A percentile compares a stretch with the other conserved stretches of the same genome.
Evolutionary conservation across 1,140 invertebrate species (phyloP).

Genomic region (Liolophura sinensis): DNA sequence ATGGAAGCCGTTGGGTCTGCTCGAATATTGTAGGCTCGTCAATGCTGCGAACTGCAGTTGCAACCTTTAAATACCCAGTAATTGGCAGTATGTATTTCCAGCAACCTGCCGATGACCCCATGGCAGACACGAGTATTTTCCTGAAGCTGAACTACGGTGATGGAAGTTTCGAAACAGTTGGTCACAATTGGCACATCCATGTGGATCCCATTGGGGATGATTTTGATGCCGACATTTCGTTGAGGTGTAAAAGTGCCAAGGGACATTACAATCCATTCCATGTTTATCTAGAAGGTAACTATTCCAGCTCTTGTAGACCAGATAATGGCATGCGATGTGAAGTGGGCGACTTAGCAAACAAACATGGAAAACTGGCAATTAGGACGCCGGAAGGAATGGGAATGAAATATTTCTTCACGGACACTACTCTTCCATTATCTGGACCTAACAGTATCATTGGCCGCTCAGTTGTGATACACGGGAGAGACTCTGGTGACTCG

Average conservation of each 20-base stretch:
- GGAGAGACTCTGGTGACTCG: constrained; percentile 83
- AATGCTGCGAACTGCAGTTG: constrained; percentile 55
- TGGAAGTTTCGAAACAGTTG: constrained; percentile 74
- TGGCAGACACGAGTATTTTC: constrained; percentile 77
- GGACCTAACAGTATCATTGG: constrained; percentile 77
- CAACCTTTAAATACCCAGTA: constrained; percentile 75
- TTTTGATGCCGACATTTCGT: constrained; percentile 70
- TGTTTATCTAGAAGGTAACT: constrained; percentile 56
- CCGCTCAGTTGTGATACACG: constrained; percentile 85
- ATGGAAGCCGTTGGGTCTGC: constrained; percentile 61
- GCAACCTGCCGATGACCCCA: constrained; percentile 77
- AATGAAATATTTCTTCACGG: constrained; percentile 79
- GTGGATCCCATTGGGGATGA: constrained; percentile 72
- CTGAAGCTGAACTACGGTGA: constrained; percentile 80
- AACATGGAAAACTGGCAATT: constrained; percentile 75
- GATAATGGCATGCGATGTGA: constrained; percentile 59
- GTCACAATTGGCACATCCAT: constrained; percentile 73
- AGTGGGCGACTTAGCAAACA: constrained; percentile 62
- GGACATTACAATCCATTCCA: constrained; percentile 79
- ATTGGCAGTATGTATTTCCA: constrained; percentile 83
- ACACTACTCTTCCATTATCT: constrained; percentile 73
- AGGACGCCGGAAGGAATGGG: constrained; percentile 72
- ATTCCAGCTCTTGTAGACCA: constrained; percentile 43
- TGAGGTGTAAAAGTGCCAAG: constrained; percentile 71
- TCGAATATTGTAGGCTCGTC: constrained; percentile 54